Base-by-base conservation (phyloP, 2,113 vertebrate species). In the Bos indicus region DNA sequence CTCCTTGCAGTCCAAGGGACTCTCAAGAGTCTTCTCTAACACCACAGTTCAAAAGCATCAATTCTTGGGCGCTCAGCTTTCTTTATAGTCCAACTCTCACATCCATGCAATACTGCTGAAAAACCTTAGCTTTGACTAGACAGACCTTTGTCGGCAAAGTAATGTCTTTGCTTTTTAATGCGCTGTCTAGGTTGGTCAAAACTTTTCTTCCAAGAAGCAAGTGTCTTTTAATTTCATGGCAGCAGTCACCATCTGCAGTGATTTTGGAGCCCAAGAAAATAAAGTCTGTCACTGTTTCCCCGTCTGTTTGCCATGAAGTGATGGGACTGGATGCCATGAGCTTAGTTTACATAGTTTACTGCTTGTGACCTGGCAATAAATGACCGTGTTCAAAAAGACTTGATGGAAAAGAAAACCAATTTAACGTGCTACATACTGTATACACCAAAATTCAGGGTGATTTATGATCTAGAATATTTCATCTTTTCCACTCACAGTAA, bases 281-380 rank as follows among this genome's bases (percentile, higher is more conserved):
- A 6, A 74, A 74, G 36, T 25, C 36, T 74, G 67, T 25, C 21
- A 40, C 67, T 40, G 67, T 71, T 74, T 74, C 5, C 67, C 67
- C 67, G 40, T 74, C 36, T 74, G 13, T 74, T 74, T 40, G 67
- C 36, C 36, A 40, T 74, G 67, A 74, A 74, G 67, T 25, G 36
- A 74, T 40, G 36, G 67, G 36, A 40, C 67, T 23, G 21, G 36
- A 74, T 74, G 67, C 36, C 36, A 74, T 74, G 19, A 6, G 25
- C 21, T 74, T 74, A 6, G 67, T 74, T 23, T 74, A 74, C 2
- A 0, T 74, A 74, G 64, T 71, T 90, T 80, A 14, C n/a, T 95
- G 96, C 33, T 91, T 71, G 26, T 89, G 62, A 80, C 26, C 57
- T 93, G 60, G 7, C n/a, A 94, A 80, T 88, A 95, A 94, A 84